Base-by-base conservation (phyloP, 2,888 invertebrate species). In the Brenthis ino region DNA sequence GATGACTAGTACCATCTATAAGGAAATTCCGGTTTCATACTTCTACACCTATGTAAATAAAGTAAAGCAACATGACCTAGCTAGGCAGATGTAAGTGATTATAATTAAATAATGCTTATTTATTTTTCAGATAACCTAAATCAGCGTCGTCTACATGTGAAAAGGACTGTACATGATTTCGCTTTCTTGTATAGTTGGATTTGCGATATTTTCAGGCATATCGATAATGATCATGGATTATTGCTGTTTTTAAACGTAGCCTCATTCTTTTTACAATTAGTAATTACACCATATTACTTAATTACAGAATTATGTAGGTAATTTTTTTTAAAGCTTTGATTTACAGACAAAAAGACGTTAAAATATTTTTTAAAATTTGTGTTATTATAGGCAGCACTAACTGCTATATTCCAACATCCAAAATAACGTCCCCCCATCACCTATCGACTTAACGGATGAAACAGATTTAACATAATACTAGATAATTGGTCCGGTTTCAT, bases 201-300 rank as follows among this genome's bases (percentile, higher is more conserved):
- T 14, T 72, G 74, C 66, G 71, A 74, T 6, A 64, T 72, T 12
- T 61, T 72, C 28, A 58, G 71, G 20, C 24, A 65, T n/a, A 56
- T 74, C 14, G 58, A 64, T 28, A 50, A 43, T 1, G 60, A 63
- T 14, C 56, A 72, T 16, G 68, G 64, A 0, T 43, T 68, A 0
- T 33, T 68, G 13, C 60, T 74, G 11, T 24, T 74, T 2, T 57
- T 72, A 1, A 61, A 67, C 28, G 37, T 74, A 5, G 50, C 56
- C 6, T 65, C 68, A 5, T 74, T 69, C n/a, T 72, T 72, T 37
- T 24, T 74, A 8, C 64, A 71, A 55, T 50, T 74, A 47, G 65
- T 74, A 6, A 60, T 74, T 11, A 71, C 68, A 2, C 72, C 74
- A 1, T 72, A 74, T 53, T 74, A 72, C 24, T 51, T 72, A 14